Percentiles rank a stretch among this genome's conserved stretches.
These are phyloP conservation scores for Abramis brama DNA, from an alignment of 2,113 vertebrate genomes.

Conservation along the genomic window DNA sequence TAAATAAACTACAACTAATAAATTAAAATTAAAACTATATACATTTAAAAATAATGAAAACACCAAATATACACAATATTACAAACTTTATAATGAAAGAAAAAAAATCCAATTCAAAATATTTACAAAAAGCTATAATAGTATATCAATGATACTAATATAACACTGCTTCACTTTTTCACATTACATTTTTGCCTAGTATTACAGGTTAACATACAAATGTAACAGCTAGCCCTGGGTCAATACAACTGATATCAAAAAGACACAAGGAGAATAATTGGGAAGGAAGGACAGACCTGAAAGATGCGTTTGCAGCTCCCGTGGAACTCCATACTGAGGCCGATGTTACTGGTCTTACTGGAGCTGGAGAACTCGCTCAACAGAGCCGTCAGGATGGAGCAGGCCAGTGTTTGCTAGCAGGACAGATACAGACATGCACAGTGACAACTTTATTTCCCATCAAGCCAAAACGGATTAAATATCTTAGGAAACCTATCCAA, in stretches of 20 bases:
- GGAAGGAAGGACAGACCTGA: conserved; percentile 78
- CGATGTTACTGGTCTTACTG: conserved; percentile 99
- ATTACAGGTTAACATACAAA: neutral
- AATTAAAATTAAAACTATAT: neutral
- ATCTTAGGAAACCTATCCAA: neutral
- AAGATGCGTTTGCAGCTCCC: conserved; percentile 97
- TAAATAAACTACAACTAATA: neutral
- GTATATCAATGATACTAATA: neutral
- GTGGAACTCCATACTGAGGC: conserved; percentile 98
- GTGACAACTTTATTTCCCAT: neutral
- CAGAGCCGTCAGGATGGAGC: conserved; percentile 95
- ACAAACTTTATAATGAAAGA: neutral
- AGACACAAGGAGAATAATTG: neutral
- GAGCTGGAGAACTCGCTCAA: conserved; percentile 99
- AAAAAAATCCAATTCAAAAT: neutral
- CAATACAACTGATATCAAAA: neutral
- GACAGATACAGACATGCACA: neutral
- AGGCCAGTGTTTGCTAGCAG: conserved; percentile 95
- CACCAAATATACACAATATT: neutral
- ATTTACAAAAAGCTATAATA: neutral
- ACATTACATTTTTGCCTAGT: neutral
- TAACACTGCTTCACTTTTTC: no score
- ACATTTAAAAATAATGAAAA: neutral
- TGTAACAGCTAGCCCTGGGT: neutral
- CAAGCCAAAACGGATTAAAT: neutral